phyloP scores from a whole-genome alignment of 2,888 invertebrate species.

The Subacronicta megacephala region DNA sequence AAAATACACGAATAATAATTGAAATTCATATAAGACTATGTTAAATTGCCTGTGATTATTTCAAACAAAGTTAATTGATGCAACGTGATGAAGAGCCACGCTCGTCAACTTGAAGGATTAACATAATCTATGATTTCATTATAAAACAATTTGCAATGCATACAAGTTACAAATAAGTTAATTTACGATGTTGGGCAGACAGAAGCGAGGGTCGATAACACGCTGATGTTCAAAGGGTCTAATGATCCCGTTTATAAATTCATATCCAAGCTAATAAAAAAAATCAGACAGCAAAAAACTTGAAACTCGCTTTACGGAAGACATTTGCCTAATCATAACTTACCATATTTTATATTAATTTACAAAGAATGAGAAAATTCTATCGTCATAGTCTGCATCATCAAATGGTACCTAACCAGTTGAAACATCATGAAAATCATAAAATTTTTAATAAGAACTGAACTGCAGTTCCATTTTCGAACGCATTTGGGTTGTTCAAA shows the following conservation, averaged over 20 bases:
- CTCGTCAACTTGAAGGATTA: conserved; percentile 51
- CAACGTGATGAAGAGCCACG: conserved; percentile 60
- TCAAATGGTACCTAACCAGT: too few species aligned
- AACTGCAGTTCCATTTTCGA: too few species aligned
- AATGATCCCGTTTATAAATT: not conserved
- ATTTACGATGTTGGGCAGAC: conserved; percentile 38
- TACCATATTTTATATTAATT: too few species aligned
- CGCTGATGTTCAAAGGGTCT: conserved; percentile 10
- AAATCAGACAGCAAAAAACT: too few species aligned
- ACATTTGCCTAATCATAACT: too few species aligned
- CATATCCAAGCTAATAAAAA: too few species aligned
- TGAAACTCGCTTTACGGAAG: too few species aligned
- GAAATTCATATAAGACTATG: conserved; percentile 22
- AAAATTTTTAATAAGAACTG: too few species aligned
- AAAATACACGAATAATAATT: conserved; percentile 18
- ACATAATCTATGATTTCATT: conserved; percentile 50
- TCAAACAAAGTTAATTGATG: conserved; percentile 54
- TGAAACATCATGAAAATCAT: too few species aligned
- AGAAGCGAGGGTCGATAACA: conserved; percentile 39
- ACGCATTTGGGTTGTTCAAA: too few species aligned
- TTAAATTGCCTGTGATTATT: conserved; percentile 28
- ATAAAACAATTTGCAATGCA: conserved; percentile 50
- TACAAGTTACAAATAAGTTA: conserved; percentile 44
- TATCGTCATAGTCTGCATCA: too few species aligned
- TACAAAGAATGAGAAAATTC: too few species aligned